Evolutionary conservation across 2,797 vertebrate genomes (phyloP), one percentile per base, ranked within the genome.

Genomic region (Chelidonichthys spinosus): DNA sequence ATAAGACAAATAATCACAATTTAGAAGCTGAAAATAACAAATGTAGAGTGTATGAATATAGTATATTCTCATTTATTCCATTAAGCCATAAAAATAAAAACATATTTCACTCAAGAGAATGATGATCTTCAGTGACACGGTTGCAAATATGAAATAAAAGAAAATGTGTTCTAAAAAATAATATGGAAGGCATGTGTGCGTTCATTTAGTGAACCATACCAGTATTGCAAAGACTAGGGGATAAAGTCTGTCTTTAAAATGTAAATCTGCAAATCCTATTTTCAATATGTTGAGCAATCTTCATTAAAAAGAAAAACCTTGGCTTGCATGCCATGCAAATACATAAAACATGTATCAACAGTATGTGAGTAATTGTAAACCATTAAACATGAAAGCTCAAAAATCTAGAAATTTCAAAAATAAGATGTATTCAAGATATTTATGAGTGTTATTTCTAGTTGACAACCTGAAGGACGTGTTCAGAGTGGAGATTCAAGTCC

Each of bases 241-340:
- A 39, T 9, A n/a, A 1, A 33, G 15, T 58, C 32, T 76, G 52
- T 70, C 39, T 59, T 64, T 36, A 69, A 60, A 56, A 59, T 44
- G 32, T 18, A 76, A 69, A 56, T 63, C 50, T 62, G 58, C 58
- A 18, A 55, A 69, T 75, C 65, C 73, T 25, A 25, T 66, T 69
- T 43, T 52, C 17, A 50, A n/a, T 40, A 42, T 43, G 59, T 3
- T 33, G n/a, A 49, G 15, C 50, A 58, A 11, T 52, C 49, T 52
- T 18, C 18, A 52, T 52, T n/a, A n/a, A n/a, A n/a, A n/a, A n/a
- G 13, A 50, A 42, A 35, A 6, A 10, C 3, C 14, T 54, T 7
- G n/a, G 59, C 35, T 36, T 8, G 25, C 6, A 11, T 46, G 13
- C 10, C n/a, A 46, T 33, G 14, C 60, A 42, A 33, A 37, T 46